phyloP scores from a whole-genome alignment of 2,888 invertebrate species.

The Drosophila sordidula region DNA sequence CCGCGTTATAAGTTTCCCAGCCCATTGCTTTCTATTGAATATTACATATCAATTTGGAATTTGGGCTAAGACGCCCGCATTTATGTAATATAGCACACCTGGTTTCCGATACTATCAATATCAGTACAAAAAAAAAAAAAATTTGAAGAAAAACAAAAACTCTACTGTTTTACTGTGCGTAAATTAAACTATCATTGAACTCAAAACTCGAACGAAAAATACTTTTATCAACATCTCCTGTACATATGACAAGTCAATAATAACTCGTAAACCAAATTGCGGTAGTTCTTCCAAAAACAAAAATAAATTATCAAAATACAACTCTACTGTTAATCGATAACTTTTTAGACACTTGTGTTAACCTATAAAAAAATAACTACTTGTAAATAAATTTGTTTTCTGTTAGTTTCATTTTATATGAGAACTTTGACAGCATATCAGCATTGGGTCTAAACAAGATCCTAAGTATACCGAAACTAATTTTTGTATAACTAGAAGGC shows the following conservation, averaged over 20 bases:
- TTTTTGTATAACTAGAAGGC: slow-evolving; percentile 41
- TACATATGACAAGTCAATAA: slow-evolving; percentile 61
- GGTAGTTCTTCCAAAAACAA: slow-evolving; percentile 69
- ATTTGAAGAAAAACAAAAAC: neutral
- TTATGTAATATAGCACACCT: slow-evolving; percentile 77
- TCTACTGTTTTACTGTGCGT: slow-evolving; percentile 22
- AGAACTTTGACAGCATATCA: slow-evolving; percentile 69
- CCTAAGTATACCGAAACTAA: slow-evolving; percentile 54
- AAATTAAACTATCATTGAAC: slow-evolving; percentile 29
- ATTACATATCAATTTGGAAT: slow-evolving; percentile 65
- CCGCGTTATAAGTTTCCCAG: neutral
- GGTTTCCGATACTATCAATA: slow-evolving; percentile 78
- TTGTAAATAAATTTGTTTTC: slow-evolving; percentile 60
- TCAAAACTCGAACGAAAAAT: slow-evolving; percentile 21
- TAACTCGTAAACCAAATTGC: slow-evolving; percentile 41
- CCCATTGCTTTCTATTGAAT: slow-evolving; percentile 50
- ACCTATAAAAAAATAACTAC: slow-evolving; percentile 15
- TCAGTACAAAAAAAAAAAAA: slow-evolving; percentile 62
- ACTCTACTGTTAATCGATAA: slow-evolving; percentile 49
- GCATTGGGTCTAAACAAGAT: slow-evolving; percentile 43
- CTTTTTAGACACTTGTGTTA: slow-evolving; percentile 41
- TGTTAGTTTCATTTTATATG: slow-evolving; percentile 20
- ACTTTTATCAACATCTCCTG: slow-evolving; percentile 26
- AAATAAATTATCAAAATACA: slow-evolving; percentile 11
- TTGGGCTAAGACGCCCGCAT: slow-evolving; percentile 26